Conservation (phyloP, 2,797 vertebrate genomes). For the Amblyraja radiata region DNA sequence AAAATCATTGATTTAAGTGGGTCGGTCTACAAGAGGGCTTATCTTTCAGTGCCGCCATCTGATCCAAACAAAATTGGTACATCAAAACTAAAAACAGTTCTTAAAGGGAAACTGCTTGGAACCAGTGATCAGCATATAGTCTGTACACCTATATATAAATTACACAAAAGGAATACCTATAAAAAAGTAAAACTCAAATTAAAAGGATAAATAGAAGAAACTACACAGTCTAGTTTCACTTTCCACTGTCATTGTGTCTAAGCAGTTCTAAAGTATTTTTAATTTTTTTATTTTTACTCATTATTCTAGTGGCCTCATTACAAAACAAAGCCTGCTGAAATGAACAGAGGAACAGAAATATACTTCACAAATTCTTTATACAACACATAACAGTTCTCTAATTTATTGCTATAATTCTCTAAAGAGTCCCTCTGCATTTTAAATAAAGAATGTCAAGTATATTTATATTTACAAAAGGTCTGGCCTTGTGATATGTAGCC, state of each 20-base stretch:
- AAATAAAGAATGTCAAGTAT: conserved; percentile 37
- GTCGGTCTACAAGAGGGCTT: neutral
- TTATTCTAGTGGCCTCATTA: conserved; percentile 36
- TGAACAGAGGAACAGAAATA: conserved; percentile 33
- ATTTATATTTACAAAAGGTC: conserved; percentile 37
- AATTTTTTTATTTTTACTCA: neutral
- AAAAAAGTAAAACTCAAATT: conserved; percentile 35
- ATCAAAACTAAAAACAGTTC: conserved; percentile 26
- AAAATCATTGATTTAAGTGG: conserved; percentile 32
- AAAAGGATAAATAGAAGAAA: conserved; percentile 35
- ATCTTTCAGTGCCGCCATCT: conserved; percentile 11
- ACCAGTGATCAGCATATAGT: conserved; percentile 35
- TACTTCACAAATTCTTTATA: conserved; percentile 38
- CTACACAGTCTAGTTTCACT: conserved; percentile 37
- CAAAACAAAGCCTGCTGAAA: conserved; percentile 34
- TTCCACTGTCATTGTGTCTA: conserved; percentile 37
- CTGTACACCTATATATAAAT: conserved; percentile 38
- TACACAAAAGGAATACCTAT: conserved; percentile 34
- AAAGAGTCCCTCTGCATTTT: conserved; percentile 36
- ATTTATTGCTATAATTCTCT: conserved; percentile 38
- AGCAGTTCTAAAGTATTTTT: conserved; percentile 19
- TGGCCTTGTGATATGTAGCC: conserved; percentile 34
- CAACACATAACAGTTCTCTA: conserved; percentile 37
- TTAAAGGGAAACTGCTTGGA: conserved; percentile 19
- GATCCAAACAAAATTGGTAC: conserved; percentile 31